Conservation (phyloP, 2,797 vertebrate species). For the Parauchenoglanis punctatus region DNA sequence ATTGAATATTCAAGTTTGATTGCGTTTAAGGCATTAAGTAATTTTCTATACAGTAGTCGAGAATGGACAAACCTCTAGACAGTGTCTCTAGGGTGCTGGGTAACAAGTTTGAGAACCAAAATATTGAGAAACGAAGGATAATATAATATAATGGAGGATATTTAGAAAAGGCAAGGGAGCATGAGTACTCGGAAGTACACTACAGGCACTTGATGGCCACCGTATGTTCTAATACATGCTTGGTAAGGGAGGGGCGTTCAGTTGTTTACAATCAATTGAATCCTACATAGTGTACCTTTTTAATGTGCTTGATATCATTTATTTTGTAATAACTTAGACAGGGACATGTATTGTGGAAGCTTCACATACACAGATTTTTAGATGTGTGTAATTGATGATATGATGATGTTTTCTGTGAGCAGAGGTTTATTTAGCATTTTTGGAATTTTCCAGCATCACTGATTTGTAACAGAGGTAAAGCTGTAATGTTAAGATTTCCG, state of each 20-base stretch:
- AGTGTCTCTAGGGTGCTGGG: no score
- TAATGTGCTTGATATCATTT: not conserved
- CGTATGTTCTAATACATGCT: no score
- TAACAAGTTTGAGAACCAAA: no score
- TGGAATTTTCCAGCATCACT: not conserved
- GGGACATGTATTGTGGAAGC: not conserved
- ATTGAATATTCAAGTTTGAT: not conserved
- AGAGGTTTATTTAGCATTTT: not conserved
- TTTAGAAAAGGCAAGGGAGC: no score
- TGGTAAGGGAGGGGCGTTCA: no score
- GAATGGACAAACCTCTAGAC: no score
- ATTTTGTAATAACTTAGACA: not conserved
- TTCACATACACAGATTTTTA: not conserved
- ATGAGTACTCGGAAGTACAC: no score
- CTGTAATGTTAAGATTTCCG: not conserved
- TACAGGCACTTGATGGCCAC: no score
- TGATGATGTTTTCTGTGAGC: not conserved
- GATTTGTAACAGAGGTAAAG: not conserved
- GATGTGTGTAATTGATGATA: not conserved
- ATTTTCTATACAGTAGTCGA: not conserved
- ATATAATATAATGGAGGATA: not conserved
- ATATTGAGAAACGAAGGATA: not conserved
- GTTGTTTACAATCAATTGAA: no score
- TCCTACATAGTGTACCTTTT: not conserved
- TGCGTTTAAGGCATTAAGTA: not conserved